Conservation (phyloP, 2,888 invertebrate species). For the Stratiomys singularior region DNA sequence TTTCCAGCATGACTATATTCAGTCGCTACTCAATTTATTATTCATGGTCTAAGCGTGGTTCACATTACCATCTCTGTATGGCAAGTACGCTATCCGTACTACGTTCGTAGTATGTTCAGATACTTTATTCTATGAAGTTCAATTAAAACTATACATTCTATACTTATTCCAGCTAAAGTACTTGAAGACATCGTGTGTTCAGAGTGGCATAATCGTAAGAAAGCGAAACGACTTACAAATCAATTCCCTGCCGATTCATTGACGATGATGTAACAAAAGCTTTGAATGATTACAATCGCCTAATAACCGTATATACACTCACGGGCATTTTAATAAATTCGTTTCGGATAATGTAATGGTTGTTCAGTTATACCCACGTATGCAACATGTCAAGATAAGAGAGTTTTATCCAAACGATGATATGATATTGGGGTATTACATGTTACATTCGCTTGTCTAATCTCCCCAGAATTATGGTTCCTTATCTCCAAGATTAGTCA, state of each 20-base stretch:
- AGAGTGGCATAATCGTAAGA: background rate
- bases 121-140: background rate
- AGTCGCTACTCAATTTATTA: no score
- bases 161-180: background rate
- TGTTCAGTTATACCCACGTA: no score
- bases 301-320: background rate
- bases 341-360: no score
- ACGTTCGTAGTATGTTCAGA: background rate
- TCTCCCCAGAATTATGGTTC: no score
- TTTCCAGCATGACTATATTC: no score
- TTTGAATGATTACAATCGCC: background rate
- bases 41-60: no score
- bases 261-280: constrained; percentile 26
- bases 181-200: background rate
- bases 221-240: constrained; percentile 10
- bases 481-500: no score
- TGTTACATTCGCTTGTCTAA: no score
- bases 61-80: no score
- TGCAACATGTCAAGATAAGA: no score
- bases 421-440: no score
- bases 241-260: constrained; percentile 8
- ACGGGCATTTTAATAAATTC: background rate
- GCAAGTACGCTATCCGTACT: background rate
- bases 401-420: no score
- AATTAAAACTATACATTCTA: background rate